Evolutionary conservation across 2,113 vertebrate species (phyloP), one percentile per base, ranked within the genome.

Genomic region (Aegypius monachus): DNA sequence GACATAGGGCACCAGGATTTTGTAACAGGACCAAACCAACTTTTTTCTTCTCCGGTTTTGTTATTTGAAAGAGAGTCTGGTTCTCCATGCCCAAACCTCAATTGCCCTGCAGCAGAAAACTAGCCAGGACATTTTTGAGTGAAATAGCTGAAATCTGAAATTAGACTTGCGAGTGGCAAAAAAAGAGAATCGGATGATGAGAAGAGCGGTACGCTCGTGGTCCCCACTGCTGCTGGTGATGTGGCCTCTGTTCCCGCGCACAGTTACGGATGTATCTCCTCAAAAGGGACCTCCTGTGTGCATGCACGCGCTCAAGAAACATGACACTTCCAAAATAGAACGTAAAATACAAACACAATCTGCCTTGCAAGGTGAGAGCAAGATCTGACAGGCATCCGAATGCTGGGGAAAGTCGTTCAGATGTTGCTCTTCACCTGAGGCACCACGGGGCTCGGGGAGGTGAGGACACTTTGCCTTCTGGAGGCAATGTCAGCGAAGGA

Each of bases 181-280:
- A 65, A 58, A 55, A 26, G 29, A 47, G 42, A 73, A 10, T 66
- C 0, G 1, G 25, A 47, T 66, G 5, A 62, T 26, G 47, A 71
- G 34, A 59, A 55, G 27, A 66, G 13, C 1, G 0, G n/a, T 59
- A 16, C 0, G 0, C 21, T 56, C 11, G 7, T 43, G 52, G 45
- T 80, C 32, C 25, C 52, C 3, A 7, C 25, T 52, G 34, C 38
- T 59, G 43, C 21, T 14, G 6, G 32, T 59, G 66, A 38, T 2
- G 1, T 22, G 48, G 23, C 31, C 34, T 7, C 3, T 9, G 3
- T 67, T 82, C 27, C 43, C 40, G n/a, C 0, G 0, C 18, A 8
- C 6, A 40, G 13, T 15, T 9, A 6, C 0, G 18, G 27, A 55
- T 47, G 17, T 36, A 26, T 42, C 22, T 70, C 42, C 53, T 50